phyloP scores from a whole-genome alignment of 2,888 invertebrate genomes.

The Acrobasis repandana region DNA sequence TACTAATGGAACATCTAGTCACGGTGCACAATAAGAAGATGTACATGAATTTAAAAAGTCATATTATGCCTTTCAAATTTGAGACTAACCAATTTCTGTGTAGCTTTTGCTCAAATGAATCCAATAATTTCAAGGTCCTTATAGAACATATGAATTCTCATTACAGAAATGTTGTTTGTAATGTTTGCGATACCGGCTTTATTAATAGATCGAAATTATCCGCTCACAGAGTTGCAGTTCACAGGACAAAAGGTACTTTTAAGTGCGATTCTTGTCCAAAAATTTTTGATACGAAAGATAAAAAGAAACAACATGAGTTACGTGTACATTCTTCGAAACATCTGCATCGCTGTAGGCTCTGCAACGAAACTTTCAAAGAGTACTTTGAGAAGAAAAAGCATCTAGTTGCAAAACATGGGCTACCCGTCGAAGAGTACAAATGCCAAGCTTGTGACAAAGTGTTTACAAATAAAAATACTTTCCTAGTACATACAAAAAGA shows the following conservation, averaged over 20 bases:
- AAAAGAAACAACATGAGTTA: constrained; percentile 41
- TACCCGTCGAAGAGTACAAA: constrained; percentile 23
- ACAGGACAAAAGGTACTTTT: constrained; percentile 36
- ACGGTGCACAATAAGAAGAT: constrained; percentile 37
- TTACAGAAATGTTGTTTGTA: constrained; percentile 46
- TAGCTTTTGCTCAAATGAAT: constrained; percentile 37
- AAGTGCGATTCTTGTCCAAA: constrained; percentile 43
- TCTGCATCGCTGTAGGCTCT: constrained; percentile 41
- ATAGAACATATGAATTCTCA: constrained; percentile 51
- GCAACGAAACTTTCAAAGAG: constrained; percentile 29
- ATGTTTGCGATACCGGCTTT: constrained; percentile 41
- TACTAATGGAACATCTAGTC: constrained; percentile 39
- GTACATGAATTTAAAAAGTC: constrained; percentile 44
- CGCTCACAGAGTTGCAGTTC: constrained; percentile 28
- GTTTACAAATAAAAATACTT: constrained; percentile 38
- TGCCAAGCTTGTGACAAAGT: constrained; percentile 48
- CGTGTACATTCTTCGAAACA: constrained; percentile 28
- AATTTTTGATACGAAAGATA: constrained; percentile 40
- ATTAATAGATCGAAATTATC: constrained; percentile 33
- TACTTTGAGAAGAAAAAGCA: constrained; percentile 32
- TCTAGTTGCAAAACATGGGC: constrained; percentile 29
- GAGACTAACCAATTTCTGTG: constrained; percentile 38
- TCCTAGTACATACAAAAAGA: constrained; percentile 40
- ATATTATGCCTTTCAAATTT: constrained; percentile 56
- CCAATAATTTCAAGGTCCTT: constrained; percentile 41